phyloP scores from a whole-genome alignment of 53 echinoderm and acorn worm species.

The Actinopyga echinites region DNA sequence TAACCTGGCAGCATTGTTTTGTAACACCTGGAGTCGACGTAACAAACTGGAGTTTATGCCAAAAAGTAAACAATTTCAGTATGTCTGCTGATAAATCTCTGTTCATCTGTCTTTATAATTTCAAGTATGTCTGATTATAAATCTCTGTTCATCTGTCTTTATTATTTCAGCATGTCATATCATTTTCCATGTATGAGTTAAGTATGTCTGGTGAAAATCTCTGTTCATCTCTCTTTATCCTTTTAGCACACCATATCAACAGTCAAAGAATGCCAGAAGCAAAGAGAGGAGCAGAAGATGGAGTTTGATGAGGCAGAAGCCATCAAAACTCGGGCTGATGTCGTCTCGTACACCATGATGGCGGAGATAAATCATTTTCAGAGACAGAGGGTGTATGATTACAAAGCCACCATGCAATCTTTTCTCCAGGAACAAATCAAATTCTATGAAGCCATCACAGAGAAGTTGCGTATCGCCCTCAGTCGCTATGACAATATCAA shows the following conservation, averaged over 20 bases:
- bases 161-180: background rate
- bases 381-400: slow-evolving; percentile 78
- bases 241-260: slow-evolving; percentile 90
- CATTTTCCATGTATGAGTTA: background rate
- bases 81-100: too few relatives aligned
- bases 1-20: too few relatives aligned
- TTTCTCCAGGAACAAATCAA: slow-evolving; percentile 86
- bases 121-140: background rate
- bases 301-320: slow-evolving; percentile 89
- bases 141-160: background rate
- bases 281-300: slow-evolving; percentile 93
- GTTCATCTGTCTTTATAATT: background rate
- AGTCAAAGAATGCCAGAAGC: slow-evolving; percentile 93
- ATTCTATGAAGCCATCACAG: slow-evolving; percentile 86
- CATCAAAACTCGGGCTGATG: slow-evolving; percentile 86
- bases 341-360: slow-evolving; percentile 93
- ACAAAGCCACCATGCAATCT: slow-evolving; percentile 81
- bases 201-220: too few relatives aligned
- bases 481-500: slow-evolving; percentile 79
- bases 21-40: too few relatives aligned
- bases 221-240: too few relatives aligned
- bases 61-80: too few relatives aligned
- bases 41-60: too few relatives aligned
- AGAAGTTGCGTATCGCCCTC: slow-evolving; percentile 74
- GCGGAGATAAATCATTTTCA: slow-evolving; percentile 99